Base-by-base conservation (phyloP, 1,140 invertebrate species). In the Zaprionus taronus region DNA sequence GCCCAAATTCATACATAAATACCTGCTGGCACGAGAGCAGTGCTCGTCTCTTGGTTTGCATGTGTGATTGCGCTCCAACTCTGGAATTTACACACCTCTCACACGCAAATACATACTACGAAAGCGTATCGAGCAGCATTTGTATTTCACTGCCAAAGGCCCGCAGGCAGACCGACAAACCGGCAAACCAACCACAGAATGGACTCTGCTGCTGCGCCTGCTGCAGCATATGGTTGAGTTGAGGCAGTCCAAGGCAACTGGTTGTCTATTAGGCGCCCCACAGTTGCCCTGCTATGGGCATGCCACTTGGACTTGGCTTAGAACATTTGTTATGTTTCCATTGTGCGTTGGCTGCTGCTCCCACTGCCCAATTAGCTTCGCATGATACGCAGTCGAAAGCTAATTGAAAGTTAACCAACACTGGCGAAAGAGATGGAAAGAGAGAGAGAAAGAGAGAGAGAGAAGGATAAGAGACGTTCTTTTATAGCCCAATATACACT, bases 41-140 rank as follows among this genome's bases (percentile, higher is more conserved):
- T 2, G 41, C n/a, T 3, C 15, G n/a, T 49, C 20, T 20, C 17
- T 6, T 20, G n/a, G 47, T 17, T 12, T 49, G 5, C 41, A n/a
- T 47, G 5, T 47, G 41, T 47, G n/a, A 9, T n/a, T 44, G 41
- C 7, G n/a, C 41, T 17, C n/a, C 41, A 47, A 6, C n/a, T 53
- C 55, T 74, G 63, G 77, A 80, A 87, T 89, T 87, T 83, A 83
- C 83, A 83, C 80, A 75, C 74, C 80, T 79, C 55, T 26, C 57
- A 66, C 84, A 83, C 68, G 71, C 83, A 71, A 72, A 47, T 7
- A 47, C 41, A 47, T 7, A 47, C 41, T 44, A 17, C 41, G 6
- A 47, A n/a, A 47, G 41, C n/a, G n/a, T 49, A 56, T 68, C 20
- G 15, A 72, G 22, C 22, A 60, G 51, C 58, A 72, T 60, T 66